Percentiles rank a stretch among this genome's conserved stretches.
Conservation (phyloP, 2,113 vertebrate genomes). For the Vulpes vulpes region DNA sequence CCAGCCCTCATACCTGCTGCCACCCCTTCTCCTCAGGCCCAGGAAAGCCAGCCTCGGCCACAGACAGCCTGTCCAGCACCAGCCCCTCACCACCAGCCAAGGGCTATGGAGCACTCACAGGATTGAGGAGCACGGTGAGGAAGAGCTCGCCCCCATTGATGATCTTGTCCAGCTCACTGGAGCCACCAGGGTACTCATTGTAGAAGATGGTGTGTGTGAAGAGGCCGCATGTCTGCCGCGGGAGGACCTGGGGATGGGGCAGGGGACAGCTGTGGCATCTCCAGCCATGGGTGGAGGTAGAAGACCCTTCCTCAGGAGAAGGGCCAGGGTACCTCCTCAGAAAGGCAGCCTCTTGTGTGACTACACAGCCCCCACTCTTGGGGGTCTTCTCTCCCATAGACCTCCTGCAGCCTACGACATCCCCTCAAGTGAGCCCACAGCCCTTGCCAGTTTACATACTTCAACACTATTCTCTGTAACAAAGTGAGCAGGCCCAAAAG, state of each 20-base stretch:
- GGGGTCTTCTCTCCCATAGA: not conserved
- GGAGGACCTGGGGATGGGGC: constrained; percentile 91
- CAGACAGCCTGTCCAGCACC: not conserved
- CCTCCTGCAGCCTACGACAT: not conserved
- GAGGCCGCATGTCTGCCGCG: constrained; percentile 97
- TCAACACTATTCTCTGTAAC: not conserved
- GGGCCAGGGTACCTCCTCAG: not conserved
- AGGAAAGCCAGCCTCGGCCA: not conserved
- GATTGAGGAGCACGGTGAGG: constrained; percentile 97
- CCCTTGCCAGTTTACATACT: not conserved
- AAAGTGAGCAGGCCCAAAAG: not conserved
- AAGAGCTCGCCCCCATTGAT: constrained; percentile 98
- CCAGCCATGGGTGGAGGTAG: fast-evolving
- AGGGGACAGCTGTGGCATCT: not conserved
- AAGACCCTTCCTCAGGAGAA: not conserved
- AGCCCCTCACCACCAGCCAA: not conserved
- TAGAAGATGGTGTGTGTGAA: constrained; percentile 99
- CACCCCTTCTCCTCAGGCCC: too few species aligned
- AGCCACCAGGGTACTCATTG: constrained; percentile 96
- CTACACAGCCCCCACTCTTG: not conserved
- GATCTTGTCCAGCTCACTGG: constrained; percentile 97
- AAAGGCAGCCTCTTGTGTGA: not conserved
- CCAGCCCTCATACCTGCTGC: not conserved
- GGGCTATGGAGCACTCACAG: constrained; percentile 88
- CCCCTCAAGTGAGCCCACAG: not conserved